Percentiles rank a stretch among this genome's conserved stretches.
These are phyloP conservation scores for Cerastoderma edule DNA, from an alignment of 2,888 invertebrate species.

Conservation along the genomic window DNA sequence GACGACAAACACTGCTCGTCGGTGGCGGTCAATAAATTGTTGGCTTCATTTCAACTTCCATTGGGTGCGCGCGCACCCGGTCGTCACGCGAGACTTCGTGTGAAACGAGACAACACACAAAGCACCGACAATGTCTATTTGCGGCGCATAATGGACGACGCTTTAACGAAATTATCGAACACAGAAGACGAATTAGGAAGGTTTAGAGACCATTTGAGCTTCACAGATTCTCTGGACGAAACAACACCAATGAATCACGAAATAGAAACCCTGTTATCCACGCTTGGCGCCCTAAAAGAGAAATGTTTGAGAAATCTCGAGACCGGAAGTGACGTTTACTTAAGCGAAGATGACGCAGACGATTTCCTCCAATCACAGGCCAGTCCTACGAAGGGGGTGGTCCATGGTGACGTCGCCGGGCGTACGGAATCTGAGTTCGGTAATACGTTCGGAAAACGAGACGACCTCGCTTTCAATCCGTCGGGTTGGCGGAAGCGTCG, in stretches of 20 bases:
- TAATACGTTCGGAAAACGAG: conserved; percentile 1
- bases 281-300: not conserved
- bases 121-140: not conserved
- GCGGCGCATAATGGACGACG: conserved; percentile 6
- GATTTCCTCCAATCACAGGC: not conserved
- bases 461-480: conserved; percentile 35
- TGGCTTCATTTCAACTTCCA: conserved; percentile 12
- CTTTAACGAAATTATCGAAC: conserved; percentile 6
- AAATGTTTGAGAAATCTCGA: not conserved
- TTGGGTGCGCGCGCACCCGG: not conserved
- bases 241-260: not conserved
- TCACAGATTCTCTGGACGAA: not conserved
- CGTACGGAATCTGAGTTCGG: not conserved
- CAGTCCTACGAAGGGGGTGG: not conserved
- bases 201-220: not conserved
- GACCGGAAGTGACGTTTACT: not conserved
- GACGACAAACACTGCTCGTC: not conserved
- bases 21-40: conserved; percentile 14
- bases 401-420: not conserved
- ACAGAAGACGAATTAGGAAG: not conserved
- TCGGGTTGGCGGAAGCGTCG: conserved; percentile 52
- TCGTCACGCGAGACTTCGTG: conserved; percentile 24
- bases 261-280: not conserved
- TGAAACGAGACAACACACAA: not conserved
- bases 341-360: not conserved